Percentiles rank a stretch among this genome's conserved stretches.
Evolutionary conservation across 2,797 vertebrate genomes (phyloP).

Genomic region (Gobionotothen gibberifrons): DNA sequence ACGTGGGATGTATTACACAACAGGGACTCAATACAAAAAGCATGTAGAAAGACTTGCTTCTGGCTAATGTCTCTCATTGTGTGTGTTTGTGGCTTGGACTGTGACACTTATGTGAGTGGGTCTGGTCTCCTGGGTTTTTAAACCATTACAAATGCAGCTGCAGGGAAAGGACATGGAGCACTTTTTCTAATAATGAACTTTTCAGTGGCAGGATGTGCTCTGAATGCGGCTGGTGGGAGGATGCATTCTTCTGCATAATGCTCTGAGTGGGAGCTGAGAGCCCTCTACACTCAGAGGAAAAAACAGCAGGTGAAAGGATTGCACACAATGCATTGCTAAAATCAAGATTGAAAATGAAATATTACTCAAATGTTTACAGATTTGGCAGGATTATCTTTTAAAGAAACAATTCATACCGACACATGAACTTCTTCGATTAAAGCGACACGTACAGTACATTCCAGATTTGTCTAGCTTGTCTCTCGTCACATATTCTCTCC

Average conservation of each 20-base stretch:
- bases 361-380: neutral
- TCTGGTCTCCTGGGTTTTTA: slow-evolving; percentile 46
- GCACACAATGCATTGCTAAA: slow-evolving; percentile 14
- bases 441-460: neutral
- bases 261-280: slow-evolving; percentile 60
- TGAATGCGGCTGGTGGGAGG: slow-evolving; percentile 70
- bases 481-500: too few relatives aligned
- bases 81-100: slow-evolving; percentile 30
- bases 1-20: slow-evolving; percentile 17
- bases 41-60: slow-evolving; percentile 21
- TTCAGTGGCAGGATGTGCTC: slow-evolving; percentile 71
- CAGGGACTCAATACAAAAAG: neutral
- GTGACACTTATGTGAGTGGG: slow-evolving; percentile 54
- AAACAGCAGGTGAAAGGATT: slow-evolving; percentile 49
- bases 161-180: slow-evolving; percentile 34
- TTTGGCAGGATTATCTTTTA: neutral
- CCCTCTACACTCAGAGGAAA: slow-evolving; percentile 52
- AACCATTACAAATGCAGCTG: slow-evolving; percentile 60
- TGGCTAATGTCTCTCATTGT: slow-evolving; percentile 24
- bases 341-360: slow-evolving; percentile 30
- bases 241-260: slow-evolving; percentile 65
- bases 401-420: neutral
- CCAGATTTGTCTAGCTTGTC: neutral
- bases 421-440: neutral
- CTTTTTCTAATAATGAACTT: slow-evolving; percentile 66